A percentile compares a stretch with the other conserved stretches of the same genome.
phyloP scores from a whole-genome alignment of 2,888 invertebrate genomes.

The Criorhina ranunculi region DNA sequence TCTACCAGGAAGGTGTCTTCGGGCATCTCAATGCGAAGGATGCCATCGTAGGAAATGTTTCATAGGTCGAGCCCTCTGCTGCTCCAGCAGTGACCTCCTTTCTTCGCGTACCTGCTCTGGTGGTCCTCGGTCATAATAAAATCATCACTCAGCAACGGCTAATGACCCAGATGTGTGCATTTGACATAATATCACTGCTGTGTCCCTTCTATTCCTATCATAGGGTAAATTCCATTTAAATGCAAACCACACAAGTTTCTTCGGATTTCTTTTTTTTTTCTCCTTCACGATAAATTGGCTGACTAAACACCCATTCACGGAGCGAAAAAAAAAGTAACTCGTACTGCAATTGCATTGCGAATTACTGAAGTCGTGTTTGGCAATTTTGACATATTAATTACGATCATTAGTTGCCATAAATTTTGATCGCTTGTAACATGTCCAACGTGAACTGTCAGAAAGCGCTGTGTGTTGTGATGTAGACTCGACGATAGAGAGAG shows the following conservation, averaged over 20 bases:
- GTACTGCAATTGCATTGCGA: constrained; percentile 53
- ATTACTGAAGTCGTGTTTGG: constrained; percentile 74
- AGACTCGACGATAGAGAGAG: constrained; percentile 17
- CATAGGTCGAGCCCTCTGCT: no score
- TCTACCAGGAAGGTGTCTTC: no score
- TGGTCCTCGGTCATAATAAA: no score
- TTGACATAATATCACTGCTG: no score
- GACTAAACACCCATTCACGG: constrained; percentile 44
- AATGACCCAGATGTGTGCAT: no score
- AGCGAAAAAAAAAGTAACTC: constrained; percentile 1
- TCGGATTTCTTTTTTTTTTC: neutral
- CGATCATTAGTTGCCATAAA: constrained; percentile 78
- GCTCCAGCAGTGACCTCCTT: no score
- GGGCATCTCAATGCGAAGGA: no score
- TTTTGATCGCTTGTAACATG: constrained; percentile 77
- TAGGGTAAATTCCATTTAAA: constrained; percentile 6
- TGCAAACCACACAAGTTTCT: neutral
- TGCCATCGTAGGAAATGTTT: no score
- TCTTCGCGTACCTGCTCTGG: no score
- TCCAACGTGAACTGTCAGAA: constrained; percentile 66
- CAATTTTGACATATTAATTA: constrained; percentile 78
- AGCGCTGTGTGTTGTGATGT: constrained; percentile 48
- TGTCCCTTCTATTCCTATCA: no score
- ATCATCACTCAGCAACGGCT: no score
- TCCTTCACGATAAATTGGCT: constrained; percentile 6